phyloP scores from a whole-genome alignment of 2,888 invertebrate genomes.

The Agonum fuliginosum region DNA sequence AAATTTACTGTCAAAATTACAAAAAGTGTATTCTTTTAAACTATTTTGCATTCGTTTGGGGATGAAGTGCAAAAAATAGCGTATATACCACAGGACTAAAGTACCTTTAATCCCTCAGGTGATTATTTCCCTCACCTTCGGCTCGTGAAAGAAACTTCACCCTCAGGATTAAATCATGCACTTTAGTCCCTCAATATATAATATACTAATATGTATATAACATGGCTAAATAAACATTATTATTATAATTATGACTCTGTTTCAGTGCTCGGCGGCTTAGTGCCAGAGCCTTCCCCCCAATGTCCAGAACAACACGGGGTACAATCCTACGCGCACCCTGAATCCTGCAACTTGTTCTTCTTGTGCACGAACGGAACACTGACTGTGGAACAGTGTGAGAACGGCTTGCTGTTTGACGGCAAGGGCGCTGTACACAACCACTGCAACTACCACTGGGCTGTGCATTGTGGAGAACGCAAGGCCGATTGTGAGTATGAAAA shows the following conservation, averaged over 20 bases:
- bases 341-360: constrained; percentile 92
- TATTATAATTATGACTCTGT: constrained; percentile 62
- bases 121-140: too few relatives aligned
- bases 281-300: constrained; percentile 78
- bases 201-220: too few relatives aligned
- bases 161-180: too few relatives aligned
- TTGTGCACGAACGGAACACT: constrained; percentile 93
- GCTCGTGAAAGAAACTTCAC: too few relatives aligned
- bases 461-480: constrained; percentile 87
- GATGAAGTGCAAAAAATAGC: too few relatives aligned
- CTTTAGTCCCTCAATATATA: too few relatives aligned
- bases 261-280: constrained; percentile 78
- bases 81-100: too few relatives aligned
- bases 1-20: too few relatives aligned
- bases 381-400: constrained; percentile 93
- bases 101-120: too few relatives aligned
- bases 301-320: constrained; percentile 90
- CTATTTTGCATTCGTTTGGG: too few relatives aligned
- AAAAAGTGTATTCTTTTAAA: not conserved
- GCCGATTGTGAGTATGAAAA: constrained; percentile 81
- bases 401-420: constrained; percentile 93
- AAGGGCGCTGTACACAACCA: constrained; percentile 92
- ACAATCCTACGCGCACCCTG: constrained; percentile 90
- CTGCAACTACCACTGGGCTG: constrained; percentile 96
- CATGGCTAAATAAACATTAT: not conserved